Conservation (phyloP, 1,140 invertebrate species). For the Parapsyche elsis region DNA sequence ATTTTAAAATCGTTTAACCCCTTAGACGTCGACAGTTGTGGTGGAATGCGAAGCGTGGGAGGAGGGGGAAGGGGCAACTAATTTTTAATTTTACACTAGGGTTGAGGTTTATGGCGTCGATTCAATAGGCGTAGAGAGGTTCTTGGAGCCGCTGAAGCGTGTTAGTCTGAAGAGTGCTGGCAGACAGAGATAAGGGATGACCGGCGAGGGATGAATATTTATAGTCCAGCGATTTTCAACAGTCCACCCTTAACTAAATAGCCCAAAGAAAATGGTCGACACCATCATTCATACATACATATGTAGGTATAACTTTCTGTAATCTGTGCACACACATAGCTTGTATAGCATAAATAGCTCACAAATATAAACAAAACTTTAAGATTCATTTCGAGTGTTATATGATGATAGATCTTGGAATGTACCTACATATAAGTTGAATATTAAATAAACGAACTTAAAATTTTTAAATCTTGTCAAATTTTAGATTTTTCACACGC, state of each 20-base stretch:
- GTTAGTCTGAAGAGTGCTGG: conserved; percentile 28
- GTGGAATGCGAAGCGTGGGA: background rate
- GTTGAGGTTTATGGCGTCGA: conserved; percentile 1
- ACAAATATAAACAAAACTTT: no score
- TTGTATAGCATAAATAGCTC: no score
- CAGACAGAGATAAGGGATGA: conserved; percentile 43
- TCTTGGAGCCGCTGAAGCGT: conserved; percentile 40
- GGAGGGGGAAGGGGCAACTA: background rate
- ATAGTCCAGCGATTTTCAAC: conserved; percentile 48
- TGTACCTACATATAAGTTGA: no score
- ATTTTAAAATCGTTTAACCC: background rate
- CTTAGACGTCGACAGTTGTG: background rate
- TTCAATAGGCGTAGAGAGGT: background rate
- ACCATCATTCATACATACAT: no score
- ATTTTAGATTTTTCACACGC: no score
- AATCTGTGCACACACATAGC: no score
- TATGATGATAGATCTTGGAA: no score
- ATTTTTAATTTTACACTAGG: conserved; percentile 29
- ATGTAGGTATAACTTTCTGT: no score
- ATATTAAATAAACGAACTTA: no score
- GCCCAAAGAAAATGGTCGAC: conserved; percentile 2
- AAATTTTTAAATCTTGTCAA: no score
- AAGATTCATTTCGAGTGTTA: no score
- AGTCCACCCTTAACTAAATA: conserved; percentile 30
- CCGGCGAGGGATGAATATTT: conserved; percentile 51